Evolutionary conservation across 2,113 vertebrate genomes (phyloP).

Genomic region (Tenrec ecaudatus): DNA sequence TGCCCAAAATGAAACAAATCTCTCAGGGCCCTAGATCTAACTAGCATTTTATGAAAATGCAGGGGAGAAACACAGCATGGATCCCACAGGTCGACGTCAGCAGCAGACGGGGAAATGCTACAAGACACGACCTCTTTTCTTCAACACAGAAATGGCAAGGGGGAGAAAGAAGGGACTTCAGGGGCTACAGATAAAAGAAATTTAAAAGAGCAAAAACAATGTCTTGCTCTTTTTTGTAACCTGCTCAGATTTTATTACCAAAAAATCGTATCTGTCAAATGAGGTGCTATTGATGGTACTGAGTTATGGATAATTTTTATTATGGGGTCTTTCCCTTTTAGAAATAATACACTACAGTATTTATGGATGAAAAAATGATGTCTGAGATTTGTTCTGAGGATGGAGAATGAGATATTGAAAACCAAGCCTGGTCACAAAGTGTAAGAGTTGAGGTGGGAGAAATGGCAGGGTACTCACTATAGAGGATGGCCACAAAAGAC

Average conservation of each 20-base stretch:
- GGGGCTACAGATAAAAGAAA: neutral
- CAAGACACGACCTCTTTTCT: neutral
- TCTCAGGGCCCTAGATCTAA: neutral
- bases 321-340: neutral
- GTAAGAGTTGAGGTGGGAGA: too few species aligned
- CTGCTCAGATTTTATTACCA: neutral
- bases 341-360: neutral
- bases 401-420: neutral
- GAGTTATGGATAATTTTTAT: neutral
- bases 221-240: neutral
- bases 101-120: neutral
- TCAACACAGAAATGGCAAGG: neutral
- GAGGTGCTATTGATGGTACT: neutral
- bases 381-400: neutral
- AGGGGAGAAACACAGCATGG: neutral
- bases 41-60: neutral
- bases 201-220: neutral
- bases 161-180: neutral
- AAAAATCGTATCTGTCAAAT: neutral
- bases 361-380: neutral
- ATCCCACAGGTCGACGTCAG: neutral
- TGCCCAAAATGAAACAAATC: neutral
- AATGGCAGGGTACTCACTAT: neutral
- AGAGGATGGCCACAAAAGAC: neutral
- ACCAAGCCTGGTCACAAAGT: neutral